phyloP scores from a whole-genome alignment of 2,888 invertebrate genomes.

The Cantharis rufa region DNA sequence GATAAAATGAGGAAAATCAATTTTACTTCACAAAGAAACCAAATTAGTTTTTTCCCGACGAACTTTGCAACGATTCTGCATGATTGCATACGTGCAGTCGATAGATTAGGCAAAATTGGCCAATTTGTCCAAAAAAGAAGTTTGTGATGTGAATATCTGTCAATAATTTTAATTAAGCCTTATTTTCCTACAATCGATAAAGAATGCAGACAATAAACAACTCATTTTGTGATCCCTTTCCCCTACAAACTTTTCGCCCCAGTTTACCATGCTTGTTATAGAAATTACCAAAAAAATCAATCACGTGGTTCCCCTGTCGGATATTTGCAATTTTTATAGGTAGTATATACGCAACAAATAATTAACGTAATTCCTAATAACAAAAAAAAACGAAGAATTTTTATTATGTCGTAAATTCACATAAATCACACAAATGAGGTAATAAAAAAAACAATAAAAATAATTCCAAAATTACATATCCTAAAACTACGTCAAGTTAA shows the following conservation, averaged over 20 bases:
- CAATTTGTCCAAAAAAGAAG: background rate
- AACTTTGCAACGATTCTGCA: background rate
- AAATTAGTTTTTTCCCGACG: background rate
- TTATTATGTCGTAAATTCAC: background rate
- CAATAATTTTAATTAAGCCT: background rate
- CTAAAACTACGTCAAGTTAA: background rate
- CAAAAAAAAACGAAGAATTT: background rate
- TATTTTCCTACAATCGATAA: background rate
- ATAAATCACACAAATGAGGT: background rate
- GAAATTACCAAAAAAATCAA: background rate
- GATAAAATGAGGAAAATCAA: background rate
- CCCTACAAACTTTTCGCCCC: background rate
- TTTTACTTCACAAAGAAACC: background rate
- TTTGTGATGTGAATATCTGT: background rate
- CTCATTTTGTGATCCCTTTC: background rate
- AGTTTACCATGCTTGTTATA: background rate
- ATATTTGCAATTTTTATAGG: background rate
- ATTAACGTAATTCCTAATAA: background rate
- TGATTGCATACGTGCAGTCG: background rate
- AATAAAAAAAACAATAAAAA: background rate
- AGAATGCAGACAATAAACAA: background rate
- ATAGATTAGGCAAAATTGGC: background rate
- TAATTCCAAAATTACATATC: background rate
- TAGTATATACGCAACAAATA: background rate
- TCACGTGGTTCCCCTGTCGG: background rate